Base-by-base conservation (phyloP, 2,888 invertebrate species). In the Brachypterus glaber region DNA sequence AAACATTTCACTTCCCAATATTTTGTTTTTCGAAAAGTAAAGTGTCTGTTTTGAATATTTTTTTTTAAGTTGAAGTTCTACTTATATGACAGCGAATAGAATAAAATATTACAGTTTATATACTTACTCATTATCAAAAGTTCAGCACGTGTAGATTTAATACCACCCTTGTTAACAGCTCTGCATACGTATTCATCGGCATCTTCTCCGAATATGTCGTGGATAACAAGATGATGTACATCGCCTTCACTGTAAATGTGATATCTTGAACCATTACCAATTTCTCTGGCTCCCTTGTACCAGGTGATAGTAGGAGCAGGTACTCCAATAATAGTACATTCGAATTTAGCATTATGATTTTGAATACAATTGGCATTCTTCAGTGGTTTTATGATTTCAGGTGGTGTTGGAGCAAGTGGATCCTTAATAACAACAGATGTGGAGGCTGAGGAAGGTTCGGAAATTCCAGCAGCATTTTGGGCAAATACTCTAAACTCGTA, bases 401-500 rank as follows among this genome's bases (percentile, higher is more conserved):
- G 97, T 40, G 93, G 80, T 26, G 80, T 83, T 3, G 93, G 85
- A 39, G 89, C 89, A 75, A 62, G 46, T 32, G 96, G 96, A 73
- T 97, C 96, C 50, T 87, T 80, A 53, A 95, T 87, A 66, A 89
- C 90, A 39, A 96, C 85, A 30, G 85, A 79, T 29, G 84, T 83
- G 9, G 92, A 91, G 40, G 86, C 86, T 4, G 76, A 71, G 15
- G 93, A 92, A 32, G 93, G 88, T 53, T 83, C 82, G 13, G 93
- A 89, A 13, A 86, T 62, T 0, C 97, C 97, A 7, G 95, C 96
- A 49, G 85, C 86, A 60, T 99, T 98, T 64, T 92, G 92, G 1
- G 98, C 98, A 54, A 88, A 87, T 9, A 99, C 86, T 13, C 96
- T 74, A 78, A 98, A 99, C 70, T 98, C 97, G 67, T 99, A 99